Evolutionary conservation across 2,888 invertebrate genomes (phyloP), one percentile per base, ranked within the genome.

Genomic region (Synanthedon vespiformis): DNA sequence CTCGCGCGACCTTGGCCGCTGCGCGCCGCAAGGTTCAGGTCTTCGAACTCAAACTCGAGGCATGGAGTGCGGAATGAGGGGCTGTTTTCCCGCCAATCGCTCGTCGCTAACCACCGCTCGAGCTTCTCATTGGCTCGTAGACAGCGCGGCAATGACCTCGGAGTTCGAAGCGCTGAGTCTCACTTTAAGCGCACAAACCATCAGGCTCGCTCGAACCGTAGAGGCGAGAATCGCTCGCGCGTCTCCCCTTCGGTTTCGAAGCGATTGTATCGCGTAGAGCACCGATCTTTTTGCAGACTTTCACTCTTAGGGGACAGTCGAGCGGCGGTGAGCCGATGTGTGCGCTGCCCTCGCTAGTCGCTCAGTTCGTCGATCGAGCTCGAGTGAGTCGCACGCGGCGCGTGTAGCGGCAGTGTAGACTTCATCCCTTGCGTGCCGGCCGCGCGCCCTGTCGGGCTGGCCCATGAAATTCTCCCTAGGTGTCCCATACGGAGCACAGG

Each of bases 1-100:
- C 84, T 76, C 88, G 82, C 82, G 80, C 90, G 91, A 90, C 91
- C 91, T 91, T 91, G 91, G 91, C 92, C 91, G 92, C 93, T 91
- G 93, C 90, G 93, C 92, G 92, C 92, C 92, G 92, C 93, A 93
- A 93, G 93, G 93, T 93, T 92, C 92, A 88, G 90, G 92, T 90
- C 92, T 92, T 91, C 92, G 93, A 92, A 92, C 92, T 91, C 84
- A 64, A 61, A 68, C 69, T 74, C 63, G 68, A 63, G 73, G 74
- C 62, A 67, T 58, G 78, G 73, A 73, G 76, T 65, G 77, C 75
- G 67, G 73, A 83, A 74, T 69, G 81, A 71, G 84, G 79, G 74
- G 73, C 69, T 64, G 57, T 58, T 61, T 67, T 71, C 80, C 82
- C 70, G 70, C 88, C 84, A 86, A 83, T 84, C 69, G 75, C 74